Conservation (phyloP, 2,797 vertebrate genomes). For the Pteronotus mesoamericanus region DNA sequence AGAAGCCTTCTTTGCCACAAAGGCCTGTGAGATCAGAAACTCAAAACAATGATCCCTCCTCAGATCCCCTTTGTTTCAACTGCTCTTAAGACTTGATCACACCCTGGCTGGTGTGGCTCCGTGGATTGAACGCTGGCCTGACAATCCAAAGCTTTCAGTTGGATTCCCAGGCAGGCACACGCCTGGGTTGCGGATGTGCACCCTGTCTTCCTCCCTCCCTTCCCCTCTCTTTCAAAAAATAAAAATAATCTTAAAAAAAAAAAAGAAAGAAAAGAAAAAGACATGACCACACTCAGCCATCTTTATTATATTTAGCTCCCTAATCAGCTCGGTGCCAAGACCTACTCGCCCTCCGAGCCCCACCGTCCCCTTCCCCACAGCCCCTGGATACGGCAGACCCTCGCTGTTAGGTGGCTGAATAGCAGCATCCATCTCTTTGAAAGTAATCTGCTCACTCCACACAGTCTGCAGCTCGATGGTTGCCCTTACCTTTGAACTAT, state of each 20-base stretch:
- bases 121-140: neutral
- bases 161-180: neutral
- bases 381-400: neutral
- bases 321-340: rapidly evolving
- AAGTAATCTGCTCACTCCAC: neutral
- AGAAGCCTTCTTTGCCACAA: neutral
- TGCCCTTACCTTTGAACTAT: neutral
- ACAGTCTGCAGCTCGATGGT: neutral
- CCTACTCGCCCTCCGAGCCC: no score
- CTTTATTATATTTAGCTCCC: neutral
- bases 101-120: neutral
- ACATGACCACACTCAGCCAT: neutral
- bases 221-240: neutral
- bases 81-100: neutral
- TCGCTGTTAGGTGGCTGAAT: rapidly evolving
- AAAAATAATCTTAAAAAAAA: neutral
- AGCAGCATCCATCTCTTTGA: neutral
- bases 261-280: neutral
- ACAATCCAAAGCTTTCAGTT: neutral
- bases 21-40: neutral
- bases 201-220: neutral
- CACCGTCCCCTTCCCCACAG: rapidly evolving
- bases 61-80: neutral
- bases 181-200: neutral
- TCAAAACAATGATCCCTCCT: neutral